Conservation (phyloP, 2,113 vertebrate genomes). For the Buteo buteo region DNA sequence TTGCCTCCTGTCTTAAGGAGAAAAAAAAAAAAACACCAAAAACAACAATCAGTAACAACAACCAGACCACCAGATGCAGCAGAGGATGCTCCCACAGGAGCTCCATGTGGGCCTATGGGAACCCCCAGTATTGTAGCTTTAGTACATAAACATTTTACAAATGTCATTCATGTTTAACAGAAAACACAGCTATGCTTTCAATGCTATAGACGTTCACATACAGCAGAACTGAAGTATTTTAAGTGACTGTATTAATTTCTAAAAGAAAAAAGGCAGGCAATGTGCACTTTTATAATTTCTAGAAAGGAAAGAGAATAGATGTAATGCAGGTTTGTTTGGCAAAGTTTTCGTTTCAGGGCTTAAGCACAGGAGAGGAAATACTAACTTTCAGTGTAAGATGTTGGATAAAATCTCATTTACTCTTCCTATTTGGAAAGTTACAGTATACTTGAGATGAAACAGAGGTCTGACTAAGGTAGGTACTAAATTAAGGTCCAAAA, state of each 20-base stretch:
- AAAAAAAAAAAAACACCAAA: too few relatives aligned
- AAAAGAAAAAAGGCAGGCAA: not conserved
- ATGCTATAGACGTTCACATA: not conserved
- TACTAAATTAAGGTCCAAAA: not conserved
- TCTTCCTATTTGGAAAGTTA: not conserved
- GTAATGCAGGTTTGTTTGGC: not conserved
- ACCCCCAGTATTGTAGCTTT: not conserved
- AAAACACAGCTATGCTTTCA: not conserved
- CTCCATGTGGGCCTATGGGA: not conserved
- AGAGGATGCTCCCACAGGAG: not conserved
- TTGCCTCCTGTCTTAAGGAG: not conserved
- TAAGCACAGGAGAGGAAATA: not conserved
- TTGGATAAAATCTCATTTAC: not conserved
- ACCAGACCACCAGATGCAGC: not conserved
- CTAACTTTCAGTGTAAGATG: not conserved
- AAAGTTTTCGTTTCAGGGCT: not conserved
- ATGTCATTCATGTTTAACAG: not conserved
- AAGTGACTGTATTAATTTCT: not conserved
- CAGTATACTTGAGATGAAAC: not conserved
- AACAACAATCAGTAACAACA: not conserved
- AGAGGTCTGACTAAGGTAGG: not conserved
- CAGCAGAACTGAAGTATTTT: not conserved
- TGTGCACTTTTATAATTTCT: not conserved
- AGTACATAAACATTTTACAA: not conserved
- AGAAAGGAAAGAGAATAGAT: not conserved